A percentile compares a stretch with the other conserved stretches of the same genome.
Evolutionary conservation across 2,888 invertebrate species (phyloP).

Genomic region (Nezara viridula): DNA sequence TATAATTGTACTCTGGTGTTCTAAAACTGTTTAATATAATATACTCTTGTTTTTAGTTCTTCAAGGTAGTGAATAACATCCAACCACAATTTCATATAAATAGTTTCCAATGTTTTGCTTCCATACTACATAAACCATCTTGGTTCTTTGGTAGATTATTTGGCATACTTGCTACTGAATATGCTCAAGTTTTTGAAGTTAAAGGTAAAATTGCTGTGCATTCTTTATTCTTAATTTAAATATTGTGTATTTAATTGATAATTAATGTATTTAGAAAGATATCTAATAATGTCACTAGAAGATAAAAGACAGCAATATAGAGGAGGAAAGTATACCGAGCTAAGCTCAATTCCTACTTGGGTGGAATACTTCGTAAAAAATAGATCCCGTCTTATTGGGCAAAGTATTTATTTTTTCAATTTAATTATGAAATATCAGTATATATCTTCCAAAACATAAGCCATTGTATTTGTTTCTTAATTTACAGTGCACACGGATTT

Average conservation of each 20-base stretch:
- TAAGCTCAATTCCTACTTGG: constrained; percentile 73
- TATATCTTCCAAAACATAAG: background rate
- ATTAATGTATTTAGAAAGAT: constrained; percentile 33
- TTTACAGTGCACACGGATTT: constrained; percentile 61
- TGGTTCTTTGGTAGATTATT: background rate
- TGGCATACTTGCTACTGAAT: constrained; percentile 34
- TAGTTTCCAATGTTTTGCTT: background rate
- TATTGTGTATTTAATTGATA: background rate
- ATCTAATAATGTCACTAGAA: constrained; percentile 51
- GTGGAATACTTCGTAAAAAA: constrained; percentile 60
- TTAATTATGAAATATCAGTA: background rate
- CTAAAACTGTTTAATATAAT: background rate
- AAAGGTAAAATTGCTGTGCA: background rate
- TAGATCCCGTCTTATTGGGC: constrained; percentile 55
- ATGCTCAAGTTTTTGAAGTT: constrained; percentile 37
- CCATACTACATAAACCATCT: background rate
- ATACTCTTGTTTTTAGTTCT: background rate
- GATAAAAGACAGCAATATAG: constrained; percentile 57
- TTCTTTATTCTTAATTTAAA: background rate
- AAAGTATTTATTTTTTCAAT: constrained; percentile 63
- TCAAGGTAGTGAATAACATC: background rate
- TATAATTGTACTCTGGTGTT: background rate
- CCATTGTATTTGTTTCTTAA: constrained; percentile 57
- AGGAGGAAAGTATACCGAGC: constrained; percentile 42
- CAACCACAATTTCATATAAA: background rate